Evolutionary conservation across 2,797 vertebrate species (phyloP).

Genomic region (Channa striata): DNA sequence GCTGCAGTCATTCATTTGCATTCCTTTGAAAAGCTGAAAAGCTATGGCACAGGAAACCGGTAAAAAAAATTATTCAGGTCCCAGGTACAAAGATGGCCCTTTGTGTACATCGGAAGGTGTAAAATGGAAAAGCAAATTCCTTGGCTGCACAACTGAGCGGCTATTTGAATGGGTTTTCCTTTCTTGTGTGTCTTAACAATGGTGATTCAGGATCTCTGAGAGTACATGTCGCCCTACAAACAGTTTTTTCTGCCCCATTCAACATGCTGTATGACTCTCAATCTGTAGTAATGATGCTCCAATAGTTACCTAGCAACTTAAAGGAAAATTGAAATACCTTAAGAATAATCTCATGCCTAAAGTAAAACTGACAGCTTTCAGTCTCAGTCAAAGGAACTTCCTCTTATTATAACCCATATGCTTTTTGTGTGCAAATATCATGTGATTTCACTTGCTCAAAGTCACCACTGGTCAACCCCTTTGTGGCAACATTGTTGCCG

Average conservation of each 20-base stretch:
- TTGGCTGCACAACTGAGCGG: conserved; percentile 74
- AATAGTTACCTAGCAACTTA: conserved; percentile 5
- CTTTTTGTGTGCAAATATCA: conserved; percentile 76
- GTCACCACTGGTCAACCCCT: conserved; percentile 51
- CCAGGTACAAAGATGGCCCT: conserved; percentile 80
- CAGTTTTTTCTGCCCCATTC: conserved; percentile 58
- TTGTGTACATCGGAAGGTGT: conserved; percentile 82
- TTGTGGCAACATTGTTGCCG: conserved; percentile 76
- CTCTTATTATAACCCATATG: conserved; percentile 12
- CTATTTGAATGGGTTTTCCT: conserved; percentile 82
- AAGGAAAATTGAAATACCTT: conserved; percentile 23
- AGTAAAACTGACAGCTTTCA: conserved; percentile 49
- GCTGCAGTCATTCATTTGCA: conserved; percentile 78
- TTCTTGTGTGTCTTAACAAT: conserved; percentile 78
- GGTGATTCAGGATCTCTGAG: conserved; percentile 72
- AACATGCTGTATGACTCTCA: conserved; percentile 39
- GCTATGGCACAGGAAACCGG: conserved; percentile 82
- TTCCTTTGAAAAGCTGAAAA: conserved; percentile 82
- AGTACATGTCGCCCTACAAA: conserved; percentile 67
- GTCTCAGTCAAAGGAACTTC: conserved; percentile 42
- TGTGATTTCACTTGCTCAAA: conserved; percentile 51
- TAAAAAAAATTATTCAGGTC: conserved; percentile 75
- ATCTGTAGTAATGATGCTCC: conserved; percentile 38
- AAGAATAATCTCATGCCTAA: conserved; percentile 38
- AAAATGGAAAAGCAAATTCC: conserved; percentile 86